Base-by-base conservation (phyloP, 1,140 invertebrate species). In the Penaeus chinensis region DNA sequence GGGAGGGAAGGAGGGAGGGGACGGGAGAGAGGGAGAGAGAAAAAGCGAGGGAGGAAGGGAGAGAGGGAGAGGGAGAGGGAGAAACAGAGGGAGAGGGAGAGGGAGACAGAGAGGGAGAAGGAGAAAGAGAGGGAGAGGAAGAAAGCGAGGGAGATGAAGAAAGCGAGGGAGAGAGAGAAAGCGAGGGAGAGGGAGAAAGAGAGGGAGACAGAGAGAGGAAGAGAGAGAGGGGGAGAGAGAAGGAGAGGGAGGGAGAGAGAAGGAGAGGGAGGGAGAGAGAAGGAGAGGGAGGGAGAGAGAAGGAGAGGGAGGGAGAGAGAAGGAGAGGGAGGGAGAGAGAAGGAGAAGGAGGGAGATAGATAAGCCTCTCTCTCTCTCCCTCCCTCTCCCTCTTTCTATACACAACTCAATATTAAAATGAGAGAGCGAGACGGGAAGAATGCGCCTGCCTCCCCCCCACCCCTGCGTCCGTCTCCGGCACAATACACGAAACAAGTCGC, bases 161-260 rank as follows among this genome's bases (percentile, higher is more conserved):
- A 18, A 65, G 42, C 1, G 61, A 27, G 19, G 24, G 37, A n/a
- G 42, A n/a, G n/a, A 11, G 71, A 74, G 27, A 32, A 20, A 32
- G 71, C 5, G 71, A 47, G n/a, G 24, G 66, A 82, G 32, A 42
- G 32, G 37, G 24, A 66, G 65, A 20, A n/a, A n/a, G 66, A 78
- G 76, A 78, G 76, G 54, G 79, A 81, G 79, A 81, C 27, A 62
- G 79, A 63, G 79, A 81, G 79, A 63, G 79, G 63, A 60, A 81
- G 54, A 24, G 79, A 81, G 79, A 81, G 61, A 63, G 60, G 19
- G 78, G 62, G 47, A 19, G 61, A 81, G 62, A 82, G 80, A 66
- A 62, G 66, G 80, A 82, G 37, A 65, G 80, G 63, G 80, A 82
- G 80, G 63, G 80, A 82, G 80, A 82, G 61, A 32, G 80, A 82